Evolutionary conservation across 1,140 invertebrate species (phyloP).

Genomic region (Brachionus plicatilis): DNA sequence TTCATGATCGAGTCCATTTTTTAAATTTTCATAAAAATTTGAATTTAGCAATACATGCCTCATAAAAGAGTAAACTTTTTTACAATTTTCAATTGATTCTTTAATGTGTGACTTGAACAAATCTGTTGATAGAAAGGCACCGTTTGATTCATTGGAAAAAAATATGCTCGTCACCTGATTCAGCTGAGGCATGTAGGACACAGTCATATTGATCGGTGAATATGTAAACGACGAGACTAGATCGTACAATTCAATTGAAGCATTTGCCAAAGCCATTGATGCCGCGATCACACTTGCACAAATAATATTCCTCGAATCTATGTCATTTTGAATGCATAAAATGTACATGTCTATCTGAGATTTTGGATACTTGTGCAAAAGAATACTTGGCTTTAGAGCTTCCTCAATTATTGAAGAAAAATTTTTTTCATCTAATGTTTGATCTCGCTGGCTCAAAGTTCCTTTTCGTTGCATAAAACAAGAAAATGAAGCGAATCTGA

Average conservation of each 20-base stretch:
- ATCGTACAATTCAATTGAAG: constrained; percentile 39
- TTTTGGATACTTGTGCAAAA: constrained; percentile 40
- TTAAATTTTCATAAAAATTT: background rate
- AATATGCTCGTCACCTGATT: constrained; percentile 19
- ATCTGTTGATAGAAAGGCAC: background rate
- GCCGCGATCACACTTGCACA: constrained; percentile 18
- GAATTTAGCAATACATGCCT: constrained; percentile 24
- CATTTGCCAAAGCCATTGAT: constrained; percentile 23
- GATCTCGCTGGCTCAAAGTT: constrained; percentile 21
- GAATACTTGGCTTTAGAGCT: constrained; percentile 29
- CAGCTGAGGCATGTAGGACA: constrained; percentile 32
- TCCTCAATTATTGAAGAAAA: constrained; percentile 30
- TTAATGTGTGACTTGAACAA: constrained; percentile 38
- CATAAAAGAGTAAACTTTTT: constrained; percentile 37
- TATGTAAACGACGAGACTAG: background rate
- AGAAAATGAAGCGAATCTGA: constrained; percentile 24
- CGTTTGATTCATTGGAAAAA: constrained; percentile 33
- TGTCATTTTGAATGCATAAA: constrained; percentile 31
- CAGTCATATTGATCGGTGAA: background rate
- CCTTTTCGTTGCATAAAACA: constrained; percentile 29
- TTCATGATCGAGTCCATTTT: constrained; percentile 23
- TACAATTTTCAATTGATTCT: constrained; percentile 38
- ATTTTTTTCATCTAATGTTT: constrained; percentile 26
- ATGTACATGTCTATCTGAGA: constrained; percentile 39
- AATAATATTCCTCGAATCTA: constrained; percentile 18